A percentile compares a stretch with the other conserved stretches of the same genome.
These are phyloP conservation scores for Drosophila nr. fundita DNA, from an alignment of 2,888 invertebrate genomes.

Conservation along the genomic window DNA sequence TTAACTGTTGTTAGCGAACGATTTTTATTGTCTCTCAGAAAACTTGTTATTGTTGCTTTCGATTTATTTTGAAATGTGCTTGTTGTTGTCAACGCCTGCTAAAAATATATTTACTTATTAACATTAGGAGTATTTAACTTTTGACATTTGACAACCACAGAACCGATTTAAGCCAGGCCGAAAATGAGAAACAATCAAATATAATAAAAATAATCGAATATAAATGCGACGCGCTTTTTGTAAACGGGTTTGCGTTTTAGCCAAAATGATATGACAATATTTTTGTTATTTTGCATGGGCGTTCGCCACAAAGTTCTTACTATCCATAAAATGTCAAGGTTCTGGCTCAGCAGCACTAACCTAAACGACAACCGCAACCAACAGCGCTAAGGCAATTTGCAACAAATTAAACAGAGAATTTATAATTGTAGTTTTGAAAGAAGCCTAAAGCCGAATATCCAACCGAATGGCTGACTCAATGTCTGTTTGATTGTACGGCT, in stretches of 20 bases:
- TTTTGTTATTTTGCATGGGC: conserved; percentile 48
- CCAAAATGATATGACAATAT: conserved; percentile 34
- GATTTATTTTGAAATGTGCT: conserved; percentile 13
- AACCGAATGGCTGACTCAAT: conserved; percentile 23
- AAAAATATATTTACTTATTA: conserved; percentile 55
- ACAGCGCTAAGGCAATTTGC: conserved; percentile 40
- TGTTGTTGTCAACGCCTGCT: conserved; percentile 40
- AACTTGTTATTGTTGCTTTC: conserved; percentile 37
- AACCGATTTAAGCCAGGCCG: conserved; percentile 11
- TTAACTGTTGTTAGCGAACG: conserved; percentile 7
- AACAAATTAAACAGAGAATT: conserved; percentile 38
- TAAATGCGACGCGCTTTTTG: conserved; percentile 24
- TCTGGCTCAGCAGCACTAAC: conserved; percentile 4
- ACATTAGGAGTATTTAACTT: conserved; percentile 57
- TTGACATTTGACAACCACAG: conserved; percentile 61
- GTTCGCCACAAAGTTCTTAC: conserved; percentile 36
- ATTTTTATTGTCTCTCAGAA: conserved; percentile 27
- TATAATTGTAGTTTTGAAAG: conserved; percentile 52
- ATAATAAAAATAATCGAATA: background rate
- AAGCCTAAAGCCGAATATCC: conserved; percentile 53
- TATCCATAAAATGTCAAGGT: conserved; percentile 65
- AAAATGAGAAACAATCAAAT: conserved; percentile 34
- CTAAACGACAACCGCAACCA: conserved; percentile 4
- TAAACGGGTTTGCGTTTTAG: conserved; percentile 54
- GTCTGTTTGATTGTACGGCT: conserved; percentile 43